phyloP scores from a whole-genome alignment of 2,113 vertebrate genomes.

The Heliornis fulica region DNA sequence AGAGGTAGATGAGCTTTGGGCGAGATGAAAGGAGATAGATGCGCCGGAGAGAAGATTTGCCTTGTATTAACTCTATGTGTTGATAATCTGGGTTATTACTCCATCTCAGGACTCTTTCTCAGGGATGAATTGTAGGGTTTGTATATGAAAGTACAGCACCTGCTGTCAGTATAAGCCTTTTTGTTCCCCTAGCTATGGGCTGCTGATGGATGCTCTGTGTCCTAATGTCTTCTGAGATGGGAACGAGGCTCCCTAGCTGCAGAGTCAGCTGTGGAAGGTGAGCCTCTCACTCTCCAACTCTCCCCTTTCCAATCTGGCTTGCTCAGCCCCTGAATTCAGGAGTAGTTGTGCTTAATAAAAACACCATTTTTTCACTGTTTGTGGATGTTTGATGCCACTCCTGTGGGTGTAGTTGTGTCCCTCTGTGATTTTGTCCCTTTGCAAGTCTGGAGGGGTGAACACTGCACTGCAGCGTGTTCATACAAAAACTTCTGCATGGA shows the following conservation, averaged over 20 bases:
- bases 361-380: not conserved
- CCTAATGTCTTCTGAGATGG: not conserved
- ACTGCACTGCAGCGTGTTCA: not conserved
- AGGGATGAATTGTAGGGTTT: not conserved
- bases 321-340: not conserved
- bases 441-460: not conserved
- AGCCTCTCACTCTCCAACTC: not conserved
- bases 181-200: not conserved
- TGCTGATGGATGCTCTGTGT: not conserved
- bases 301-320: not conserved
- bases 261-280: not conserved
- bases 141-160: not conserved
- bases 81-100: not conserved
- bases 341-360: not conserved
- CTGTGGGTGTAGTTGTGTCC: not conserved
- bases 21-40: not conserved
- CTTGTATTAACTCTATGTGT: accelerated
- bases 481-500: not conserved
- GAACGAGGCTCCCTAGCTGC: not conserved
- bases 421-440: not conserved
- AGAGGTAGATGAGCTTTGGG: not conserved
- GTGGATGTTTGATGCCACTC: not conserved
- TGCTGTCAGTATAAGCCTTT: not conserved
- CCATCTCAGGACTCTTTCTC: not conserved
- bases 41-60: not conserved